A percentile compares a stretch with the other conserved stretches of the same genome.
These are phyloP conservation scores for Synergus itoensis DNA, from an alignment of 2,888 invertebrate species.

Conservation along the genomic window DNA sequence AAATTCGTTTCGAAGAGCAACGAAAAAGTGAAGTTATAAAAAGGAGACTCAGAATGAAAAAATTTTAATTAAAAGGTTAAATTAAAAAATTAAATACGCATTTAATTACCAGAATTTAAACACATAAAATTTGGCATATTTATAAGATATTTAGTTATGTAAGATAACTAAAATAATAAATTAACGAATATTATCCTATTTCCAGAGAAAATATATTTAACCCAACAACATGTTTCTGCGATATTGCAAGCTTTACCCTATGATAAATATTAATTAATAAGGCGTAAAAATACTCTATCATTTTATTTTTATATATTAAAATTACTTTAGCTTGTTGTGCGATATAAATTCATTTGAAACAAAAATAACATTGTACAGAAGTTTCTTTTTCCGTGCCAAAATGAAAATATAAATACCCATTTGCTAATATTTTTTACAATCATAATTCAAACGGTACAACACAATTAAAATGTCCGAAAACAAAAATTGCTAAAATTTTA, in stretches of 20 bases:
- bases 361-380: neutral
- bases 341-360: neutral
- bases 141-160: conserved; percentile 12
- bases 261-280: neutral
- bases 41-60: neutral
- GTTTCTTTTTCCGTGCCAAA: neutral
- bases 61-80: neutral
- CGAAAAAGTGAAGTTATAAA: neutral
- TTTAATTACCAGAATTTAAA: neutral
- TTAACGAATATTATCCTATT: conserved; percentile 13
- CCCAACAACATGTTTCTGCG: neutral
- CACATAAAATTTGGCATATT: neutral
- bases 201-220: neutral
- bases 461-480: neutral
- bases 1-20: conserved; percentile 13
- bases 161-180: conserved; percentile 2
- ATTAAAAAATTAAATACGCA: neutral
- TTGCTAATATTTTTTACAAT: neutral
- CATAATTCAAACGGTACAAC: neutral
- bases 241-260: neutral
- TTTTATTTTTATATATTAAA: conserved; percentile 19
- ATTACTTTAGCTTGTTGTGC: neutral
- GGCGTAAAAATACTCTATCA: neutral
- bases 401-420: neutral
- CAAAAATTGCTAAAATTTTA: neutral